These are phyloP conservation scores for Sinella curviseta DNA, from an alignment of 1,140 invertebrate genomes.

Conservation along the genomic window DNA sequence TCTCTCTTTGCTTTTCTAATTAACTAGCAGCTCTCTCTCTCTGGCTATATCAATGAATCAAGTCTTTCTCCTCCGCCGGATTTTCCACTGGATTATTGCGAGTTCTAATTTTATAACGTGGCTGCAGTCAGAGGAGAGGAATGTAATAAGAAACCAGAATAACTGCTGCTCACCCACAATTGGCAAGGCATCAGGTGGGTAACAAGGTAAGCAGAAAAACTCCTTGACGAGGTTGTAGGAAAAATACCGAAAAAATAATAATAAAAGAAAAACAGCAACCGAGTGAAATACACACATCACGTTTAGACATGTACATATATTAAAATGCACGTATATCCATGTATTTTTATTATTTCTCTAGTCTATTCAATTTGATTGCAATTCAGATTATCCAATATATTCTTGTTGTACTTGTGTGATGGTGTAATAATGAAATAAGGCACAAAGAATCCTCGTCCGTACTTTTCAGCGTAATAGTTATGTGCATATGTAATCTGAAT, in stretches of 20 bases:
- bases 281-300: too few relatives aligned
- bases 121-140: not conserved
- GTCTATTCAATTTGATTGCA: not conserved
- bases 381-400: conserved; percentile 2
- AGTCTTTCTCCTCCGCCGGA: too few relatives aligned
- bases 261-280: too few relatives aligned
- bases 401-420: not conserved
- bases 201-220: not conserved
- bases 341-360: not conserved
- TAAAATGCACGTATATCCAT: not conserved
- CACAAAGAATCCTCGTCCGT: not conserved
- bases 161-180: not conserved
- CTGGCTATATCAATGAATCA: not conserved
- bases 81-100: not conserved
- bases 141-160: not conserved
- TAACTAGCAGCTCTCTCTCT: not conserved
- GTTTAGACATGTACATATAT: not conserved
- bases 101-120: not conserved
- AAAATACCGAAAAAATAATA: too few relatives aligned
- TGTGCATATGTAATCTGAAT: not conserved
- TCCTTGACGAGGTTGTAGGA: not conserved
- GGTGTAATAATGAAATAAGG: not conserved
- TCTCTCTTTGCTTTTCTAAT: not conserved
- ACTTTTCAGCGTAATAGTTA: not conserved
- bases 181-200: not conserved